Percentiles rank a stretch among this genome's conserved stretches.
Evolutionary conservation across 2,888 invertebrate genomes (phyloP).

Genomic region (Drosophila paramelanica): DNA sequence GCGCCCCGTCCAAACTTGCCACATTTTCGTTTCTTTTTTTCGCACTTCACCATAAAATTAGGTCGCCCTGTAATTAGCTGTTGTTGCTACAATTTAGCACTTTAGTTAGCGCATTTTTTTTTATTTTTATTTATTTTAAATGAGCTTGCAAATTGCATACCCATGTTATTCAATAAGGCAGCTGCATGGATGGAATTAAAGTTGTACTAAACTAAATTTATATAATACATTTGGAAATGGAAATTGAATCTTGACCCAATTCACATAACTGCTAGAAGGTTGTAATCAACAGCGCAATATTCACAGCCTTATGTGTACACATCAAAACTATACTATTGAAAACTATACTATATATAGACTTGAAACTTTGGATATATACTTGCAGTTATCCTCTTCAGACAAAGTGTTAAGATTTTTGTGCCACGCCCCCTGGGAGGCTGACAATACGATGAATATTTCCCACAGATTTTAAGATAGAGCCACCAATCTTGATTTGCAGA

Average conservation of each 20-base stretch:
- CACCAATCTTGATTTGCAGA: no score
- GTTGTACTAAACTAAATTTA: no score
- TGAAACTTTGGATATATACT: no score
- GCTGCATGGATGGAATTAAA: not conserved
- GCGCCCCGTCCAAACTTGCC: constrained; percentile 44
- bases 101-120: constrained; percentile 37
- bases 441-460: no score
- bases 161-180: constrained; percentile 4
- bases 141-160: constrained; percentile 29
- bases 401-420: no score
- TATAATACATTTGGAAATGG: not conserved
- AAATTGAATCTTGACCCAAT: not conserved
- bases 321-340: no score
- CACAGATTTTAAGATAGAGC: no score
- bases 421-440: no score
- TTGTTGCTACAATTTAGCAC: constrained; percentile 66
- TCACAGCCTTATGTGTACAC: no score
- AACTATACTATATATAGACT: no score
- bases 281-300: no score
- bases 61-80: constrained; percentile 74
- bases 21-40: constrained; percentile 48
- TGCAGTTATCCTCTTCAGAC: no score
- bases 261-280: not conserved
- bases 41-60: constrained; percentile 67
- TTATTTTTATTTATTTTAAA: constrained; percentile 52